Conservation (phyloP, 2,113 vertebrate genomes). For the Tragulus kanchil region DNA sequence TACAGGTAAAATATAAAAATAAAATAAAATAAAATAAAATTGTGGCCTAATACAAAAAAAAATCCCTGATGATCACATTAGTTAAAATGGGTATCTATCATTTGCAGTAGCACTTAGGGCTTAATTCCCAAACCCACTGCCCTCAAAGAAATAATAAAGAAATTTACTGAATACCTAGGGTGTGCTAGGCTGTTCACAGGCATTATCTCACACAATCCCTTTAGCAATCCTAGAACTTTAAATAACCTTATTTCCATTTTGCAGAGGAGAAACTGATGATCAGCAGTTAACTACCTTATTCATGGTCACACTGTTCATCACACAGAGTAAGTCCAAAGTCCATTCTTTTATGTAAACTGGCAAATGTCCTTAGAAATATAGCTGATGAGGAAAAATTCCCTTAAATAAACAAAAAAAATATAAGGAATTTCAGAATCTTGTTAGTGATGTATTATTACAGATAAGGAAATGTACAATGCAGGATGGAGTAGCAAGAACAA, state of each 20-base stretch:
- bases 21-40: too few relatives aligned
- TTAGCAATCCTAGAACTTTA: neutral
- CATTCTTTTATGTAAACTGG: neutral
- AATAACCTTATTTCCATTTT: slow-evolving; percentile 9
- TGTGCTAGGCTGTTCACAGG: neutral
- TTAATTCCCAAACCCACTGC: neutral
- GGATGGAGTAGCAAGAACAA: neutral
- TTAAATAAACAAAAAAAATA: neutral
- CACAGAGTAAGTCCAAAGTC: neutral
- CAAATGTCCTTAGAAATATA: neutral
- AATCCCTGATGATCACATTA: neutral
- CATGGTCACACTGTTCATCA: neutral
- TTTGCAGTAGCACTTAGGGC: neutral
- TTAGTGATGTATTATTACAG: neutral
- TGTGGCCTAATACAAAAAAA: neutral
- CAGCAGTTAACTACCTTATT: neutral
- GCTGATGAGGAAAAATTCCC: neutral
- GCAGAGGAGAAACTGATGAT: neutral
- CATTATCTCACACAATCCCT: neutral
- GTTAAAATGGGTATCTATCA: neutral
- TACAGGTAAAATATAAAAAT: neutral
- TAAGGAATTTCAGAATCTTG: neutral
- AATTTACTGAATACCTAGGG: neutral
- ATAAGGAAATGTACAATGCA: neutral
- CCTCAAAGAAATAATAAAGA: neutral